These are phyloP conservation scores for Acrocephalus arundinaceus DNA, from an alignment of 2,113 vertebrate genomes.

Conservation along the genomic window DNA sequence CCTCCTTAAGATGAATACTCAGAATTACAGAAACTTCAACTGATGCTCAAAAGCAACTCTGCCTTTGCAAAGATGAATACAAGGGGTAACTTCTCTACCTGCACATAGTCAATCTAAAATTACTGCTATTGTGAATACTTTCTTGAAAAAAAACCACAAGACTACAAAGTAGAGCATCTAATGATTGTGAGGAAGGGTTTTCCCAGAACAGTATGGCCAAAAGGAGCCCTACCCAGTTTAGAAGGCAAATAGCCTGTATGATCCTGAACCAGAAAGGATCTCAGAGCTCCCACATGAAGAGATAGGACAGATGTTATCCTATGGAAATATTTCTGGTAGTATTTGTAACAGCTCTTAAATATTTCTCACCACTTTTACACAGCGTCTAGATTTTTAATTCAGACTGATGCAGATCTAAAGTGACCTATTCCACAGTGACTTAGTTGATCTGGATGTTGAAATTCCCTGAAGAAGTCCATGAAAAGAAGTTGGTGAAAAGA, in stretches of 20 bases:
- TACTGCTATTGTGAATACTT: not conserved
- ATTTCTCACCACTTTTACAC: not conserved
- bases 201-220: not conserved
- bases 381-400: not conserved
- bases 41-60: not conserved
- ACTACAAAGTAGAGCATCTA: not conserved
- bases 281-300: not conserved
- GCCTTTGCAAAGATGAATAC: not conserved
- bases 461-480: not conserved
- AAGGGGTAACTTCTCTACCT: not conserved
- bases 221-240: not conserved
- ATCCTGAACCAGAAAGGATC: not conserved
- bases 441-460: not conserved
- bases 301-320: not conserved
- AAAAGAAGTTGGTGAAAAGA: not conserved
- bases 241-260: not conserved
- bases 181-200: fast-evolving
- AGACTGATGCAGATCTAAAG: not conserved
- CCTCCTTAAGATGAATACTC: not conserved
- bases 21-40: not conserved
- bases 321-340: not conserved
- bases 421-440: not conserved
- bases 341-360: not conserved
- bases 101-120: not conserved
- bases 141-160: not conserved